Evolutionary conservation across 2,888 invertebrate species (phyloP), one percentile per base, ranked within the genome.

Genomic region (Dryobota labecula): DNA sequence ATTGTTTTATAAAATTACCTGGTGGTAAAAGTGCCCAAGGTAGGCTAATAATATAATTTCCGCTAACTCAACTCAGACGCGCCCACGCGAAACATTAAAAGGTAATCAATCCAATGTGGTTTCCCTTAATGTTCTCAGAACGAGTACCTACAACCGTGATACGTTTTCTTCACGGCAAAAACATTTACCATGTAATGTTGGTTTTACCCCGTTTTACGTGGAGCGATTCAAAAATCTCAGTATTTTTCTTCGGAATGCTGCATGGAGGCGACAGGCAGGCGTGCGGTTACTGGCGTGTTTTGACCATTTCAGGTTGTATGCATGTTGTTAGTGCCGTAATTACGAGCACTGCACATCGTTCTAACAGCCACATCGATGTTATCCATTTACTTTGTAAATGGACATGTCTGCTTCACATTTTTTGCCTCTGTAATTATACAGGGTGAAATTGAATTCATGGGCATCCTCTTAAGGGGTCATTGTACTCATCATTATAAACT

Each of bases 291-390:
- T 84, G 83, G 88, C 90, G 84, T 90, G 90, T 85, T 92, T 90
- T 91, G 91, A 88, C 94, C 92, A 92, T 94, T 93, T 90, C 89
- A 88, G 90, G 90, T 81, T 79, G 69, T 80, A 73, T 88, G 87
- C 89, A 91, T 89, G 91, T 88, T 87, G 90, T 87, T 92, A 91
- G 90, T 90, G 82, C 89, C 78, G 88, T 90, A 92, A 93, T 94
- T 94, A 92, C 86, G 88, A 85, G 84, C 83, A 85, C 75, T 80
- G 82, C 83, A 84, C 82, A 84, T 84, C 84, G 84, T 84, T 91
- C 88, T 91, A 91, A 90, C 90, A 86, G 86, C 84, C 81, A 74
- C 86, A 89, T 88, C 88, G 89, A 90, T 91, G 91, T 89, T 88
- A 89, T 89, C 83, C 83, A 88, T 89, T 86, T 84, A 82, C 76